Percentiles rank a stretch among this genome's conserved stretches.
Evolutionary conservation across 2,888 invertebrate species (phyloP).

Genomic region (Archips crataeganus): DNA sequence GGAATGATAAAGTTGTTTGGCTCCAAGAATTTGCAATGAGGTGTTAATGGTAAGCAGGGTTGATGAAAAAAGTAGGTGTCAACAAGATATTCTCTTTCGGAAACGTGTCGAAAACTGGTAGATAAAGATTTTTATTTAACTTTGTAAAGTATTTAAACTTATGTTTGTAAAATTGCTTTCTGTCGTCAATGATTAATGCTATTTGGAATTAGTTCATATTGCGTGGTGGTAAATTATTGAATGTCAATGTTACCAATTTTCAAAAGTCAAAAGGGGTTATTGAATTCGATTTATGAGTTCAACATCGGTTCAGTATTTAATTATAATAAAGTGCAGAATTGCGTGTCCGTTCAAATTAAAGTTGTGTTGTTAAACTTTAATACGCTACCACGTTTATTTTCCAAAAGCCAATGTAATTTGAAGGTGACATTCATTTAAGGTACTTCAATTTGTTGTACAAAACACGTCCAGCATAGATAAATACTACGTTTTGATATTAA

Average conservation of each 20-base stretch:
- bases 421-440: not conserved
- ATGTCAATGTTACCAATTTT: slow-evolving; percentile 36
- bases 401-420: slow-evolving; percentile 15
- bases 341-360: slow-evolving; percentile 31
- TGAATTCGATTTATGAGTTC: slow-evolving; percentile 39
- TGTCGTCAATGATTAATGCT: slow-evolving; percentile 28
- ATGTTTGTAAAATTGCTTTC: slow-evolving; percentile 21
- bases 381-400: slow-evolving; percentile 29
- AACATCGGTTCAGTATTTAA: slow-evolving; percentile 23
- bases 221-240: slow-evolving; percentile 23
- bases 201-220: slow-evolving; percentile 29
- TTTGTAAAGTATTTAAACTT: slow-evolving; percentile 11
- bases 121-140: too few species aligned
- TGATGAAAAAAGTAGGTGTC: slow-evolving; percentile 11
- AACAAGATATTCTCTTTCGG: not conserved
- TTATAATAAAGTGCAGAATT: slow-evolving; percentile 41
- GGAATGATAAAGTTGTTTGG: slow-evolving; percentile 61
- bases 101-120: too few species aligned
- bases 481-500: too few species aligned
- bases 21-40: slow-evolving; percentile 60
- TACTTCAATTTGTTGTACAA: not conserved
- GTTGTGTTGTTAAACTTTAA: slow-evolving; percentile 23
- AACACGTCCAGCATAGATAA: not conserved
- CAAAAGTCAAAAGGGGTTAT: slow-evolving; percentile 39
- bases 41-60: slow-evolving; percentile 44